These are phyloP conservation scores for Drosophila phalerata DNA, from an alignment of 2,888 invertebrate genomes.

Conservation along the genomic window DNA sequence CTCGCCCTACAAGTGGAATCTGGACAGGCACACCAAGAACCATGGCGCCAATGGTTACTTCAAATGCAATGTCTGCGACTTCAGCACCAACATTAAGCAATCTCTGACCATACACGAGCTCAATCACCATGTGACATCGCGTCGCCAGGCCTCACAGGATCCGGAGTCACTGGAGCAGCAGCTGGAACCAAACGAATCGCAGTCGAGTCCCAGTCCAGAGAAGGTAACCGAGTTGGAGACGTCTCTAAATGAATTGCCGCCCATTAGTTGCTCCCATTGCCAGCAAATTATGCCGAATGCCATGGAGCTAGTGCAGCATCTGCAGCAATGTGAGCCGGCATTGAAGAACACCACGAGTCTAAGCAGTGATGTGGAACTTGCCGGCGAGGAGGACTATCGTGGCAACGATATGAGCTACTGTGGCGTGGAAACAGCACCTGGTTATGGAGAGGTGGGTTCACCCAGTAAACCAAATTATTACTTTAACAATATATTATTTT, in stretches of 20 bases:
- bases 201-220: neutral
- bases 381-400: slow-evolving; percentile 57
- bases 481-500: neutral
- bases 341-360: slow-evolving; percentile 41
- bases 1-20: slow-evolving; percentile 96
- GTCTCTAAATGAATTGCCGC: slow-evolving; percentile 7
- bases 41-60: slow-evolving; percentile 94
- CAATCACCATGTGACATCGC: slow-evolving; percentile 92
- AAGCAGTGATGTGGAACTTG: slow-evolving; percentile 41
- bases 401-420: slow-evolving; percentile 84
- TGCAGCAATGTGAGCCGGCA: slow-evolving; percentile 53
- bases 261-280: slow-evolving; percentile 56
- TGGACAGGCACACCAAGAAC: slow-evolving; percentile 96
- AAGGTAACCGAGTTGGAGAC: neutral
- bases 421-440: slow-evolving; percentile 86
- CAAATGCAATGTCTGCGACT: slow-evolving; percentile 94
- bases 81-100: slow-evolving; percentile 96
- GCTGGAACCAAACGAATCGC: neutral
- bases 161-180: neutral
- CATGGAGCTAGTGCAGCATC: slow-evolving; percentile 52
- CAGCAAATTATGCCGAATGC: slow-evolving; percentile 50
- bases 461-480: too few species aligned
- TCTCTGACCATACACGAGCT: slow-evolving; percentile 96
- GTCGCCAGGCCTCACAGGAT: slow-evolving; percentile 85
- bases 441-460: slow-evolving; percentile 85